Evolutionary conservation across 1,140 invertebrate species (phyloP).

Genomic region (Bombus soroeensis): DNA sequence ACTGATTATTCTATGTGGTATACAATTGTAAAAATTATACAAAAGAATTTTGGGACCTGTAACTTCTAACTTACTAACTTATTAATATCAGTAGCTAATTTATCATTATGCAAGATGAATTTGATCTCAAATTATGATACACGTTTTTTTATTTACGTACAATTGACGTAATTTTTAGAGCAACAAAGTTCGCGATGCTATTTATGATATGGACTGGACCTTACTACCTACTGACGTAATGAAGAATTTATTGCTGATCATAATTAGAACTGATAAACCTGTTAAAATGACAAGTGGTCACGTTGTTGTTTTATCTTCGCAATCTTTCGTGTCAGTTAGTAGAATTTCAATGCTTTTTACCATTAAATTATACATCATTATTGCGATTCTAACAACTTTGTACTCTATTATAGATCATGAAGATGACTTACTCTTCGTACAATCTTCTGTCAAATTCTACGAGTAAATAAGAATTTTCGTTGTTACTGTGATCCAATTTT

Average conservation of each 20-base stretch:
- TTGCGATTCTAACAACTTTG: neutral
- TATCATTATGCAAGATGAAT: too few relatives aligned
- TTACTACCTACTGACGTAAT: conserved; percentile 42
- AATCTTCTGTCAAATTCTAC: conserved; percentile 62
- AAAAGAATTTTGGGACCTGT: neutral
- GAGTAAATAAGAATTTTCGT: neutral
- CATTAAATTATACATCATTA: neutral
- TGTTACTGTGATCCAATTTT: neutral
- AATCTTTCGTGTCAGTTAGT: conserved; percentile 67
- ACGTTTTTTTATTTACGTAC: neutral
- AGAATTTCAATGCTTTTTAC: neutral
- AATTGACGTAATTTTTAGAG: conserved; percentile 47
- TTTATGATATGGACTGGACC: conserved; percentile 72
- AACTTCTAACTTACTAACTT: neutral
- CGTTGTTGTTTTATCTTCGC: conserved; percentile 61
- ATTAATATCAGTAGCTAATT: neutral
- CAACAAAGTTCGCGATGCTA: conserved; percentile 46
- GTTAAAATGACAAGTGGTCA: conserved; percentile 61
- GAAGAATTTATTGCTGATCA: conserved; percentile 62
- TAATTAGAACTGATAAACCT: conserved; percentile 50
- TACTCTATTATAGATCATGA: conserved; percentile 56
- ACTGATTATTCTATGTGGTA: neutral
- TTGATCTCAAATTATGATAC: neutral
- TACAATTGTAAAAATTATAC: rapidly evolving
- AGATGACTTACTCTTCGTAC: conserved; percentile 68